Percentiles rank a stretch among this genome's conserved stretches.
Conservation (phyloP, 2,797 vertebrate species). For the Falco columbarius region DNA sequence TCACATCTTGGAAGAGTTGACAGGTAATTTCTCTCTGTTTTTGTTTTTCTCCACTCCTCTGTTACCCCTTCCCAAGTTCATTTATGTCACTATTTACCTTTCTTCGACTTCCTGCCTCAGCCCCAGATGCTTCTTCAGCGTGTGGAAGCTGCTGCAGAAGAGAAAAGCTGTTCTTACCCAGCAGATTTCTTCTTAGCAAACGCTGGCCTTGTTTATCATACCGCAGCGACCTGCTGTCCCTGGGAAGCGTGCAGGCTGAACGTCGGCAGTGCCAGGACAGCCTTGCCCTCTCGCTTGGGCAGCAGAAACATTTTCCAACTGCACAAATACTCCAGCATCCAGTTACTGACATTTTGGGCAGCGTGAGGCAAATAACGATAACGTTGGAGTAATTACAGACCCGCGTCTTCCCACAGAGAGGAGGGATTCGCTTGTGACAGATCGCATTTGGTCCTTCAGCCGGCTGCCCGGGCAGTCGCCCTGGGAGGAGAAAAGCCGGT, state of each 20-base stretch:
- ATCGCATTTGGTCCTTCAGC: not conserved
- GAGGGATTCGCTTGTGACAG: not conserved
- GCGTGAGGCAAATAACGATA: accelerated
- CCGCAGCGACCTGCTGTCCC: accelerated
- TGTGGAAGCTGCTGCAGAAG: not conserved
- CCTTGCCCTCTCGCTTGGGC: not conserved
- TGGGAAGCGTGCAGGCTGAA: accelerated
- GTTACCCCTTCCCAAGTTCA: not conserved
- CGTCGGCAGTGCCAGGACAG: accelerated
- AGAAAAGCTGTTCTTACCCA: not conserved
- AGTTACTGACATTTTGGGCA: not conserved
- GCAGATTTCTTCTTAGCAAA: accelerated
- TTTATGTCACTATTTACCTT: not conserved
- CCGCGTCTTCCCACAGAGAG: not conserved
- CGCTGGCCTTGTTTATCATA: accelerated
- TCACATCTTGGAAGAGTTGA: not conserved
- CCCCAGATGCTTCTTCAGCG: not conserved
- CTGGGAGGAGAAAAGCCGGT: not conserved
- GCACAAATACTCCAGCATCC: not conserved
- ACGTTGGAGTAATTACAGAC: not conserved
- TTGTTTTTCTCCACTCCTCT: not conserved
- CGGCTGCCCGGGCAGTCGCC: not conserved
- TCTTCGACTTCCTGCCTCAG: not conserved
- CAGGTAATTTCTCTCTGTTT: not conserved
- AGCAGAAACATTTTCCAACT: not conserved